phyloP scores from a whole-genome alignment of 2,113 vertebrate species.

The Acanthochromis polyacanthus region DNA sequence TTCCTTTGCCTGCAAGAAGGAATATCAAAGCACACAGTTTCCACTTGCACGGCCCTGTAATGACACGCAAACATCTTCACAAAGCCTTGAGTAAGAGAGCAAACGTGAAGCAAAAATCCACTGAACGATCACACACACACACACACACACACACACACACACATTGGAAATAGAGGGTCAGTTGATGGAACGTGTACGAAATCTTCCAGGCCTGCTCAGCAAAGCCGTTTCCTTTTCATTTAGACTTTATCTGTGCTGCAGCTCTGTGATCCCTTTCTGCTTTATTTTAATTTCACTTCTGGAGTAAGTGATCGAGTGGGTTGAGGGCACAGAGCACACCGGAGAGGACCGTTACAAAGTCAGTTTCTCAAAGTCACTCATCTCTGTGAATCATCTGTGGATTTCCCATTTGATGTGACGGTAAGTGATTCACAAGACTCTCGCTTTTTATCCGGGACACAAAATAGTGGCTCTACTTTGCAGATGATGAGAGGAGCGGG shows the following conservation, averaged over 20 bases:
- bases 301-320: conserved; percentile 16
- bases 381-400: conserved; percentile 75
- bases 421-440: conserved; percentile 69
- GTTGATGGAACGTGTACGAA: conserved; percentile 38
- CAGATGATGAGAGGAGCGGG: conserved; percentile 20
- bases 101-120: conserved; percentile 41
- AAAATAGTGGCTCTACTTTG: neutral
- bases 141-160: too few species aligned
- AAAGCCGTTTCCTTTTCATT: neutral
- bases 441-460: conserved; percentile 17
- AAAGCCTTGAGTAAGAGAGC: conserved; percentile 29
- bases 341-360: conserved; percentile 50
- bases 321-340: conserved; percentile 25
- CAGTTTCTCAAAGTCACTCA: conserved; percentile 62
- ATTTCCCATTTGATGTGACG: conserved; percentile 70
- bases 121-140: conserved; percentile 28
- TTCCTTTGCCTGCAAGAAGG: conserved; percentile 51
- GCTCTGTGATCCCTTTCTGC: conserved; percentile 6
- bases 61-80: conserved; percentile 57
- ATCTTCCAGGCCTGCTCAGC: conserved; percentile 26
- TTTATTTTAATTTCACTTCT: conserved; percentile 31
- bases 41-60: conserved; percentile 69
- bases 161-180: conserved; percentile 61
- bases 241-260: conserved; percentile 1
- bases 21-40: conserved; percentile 76